Conservation (phyloP, 2,113 vertebrate genomes). For the Seriola quinqueradiata region DNA sequence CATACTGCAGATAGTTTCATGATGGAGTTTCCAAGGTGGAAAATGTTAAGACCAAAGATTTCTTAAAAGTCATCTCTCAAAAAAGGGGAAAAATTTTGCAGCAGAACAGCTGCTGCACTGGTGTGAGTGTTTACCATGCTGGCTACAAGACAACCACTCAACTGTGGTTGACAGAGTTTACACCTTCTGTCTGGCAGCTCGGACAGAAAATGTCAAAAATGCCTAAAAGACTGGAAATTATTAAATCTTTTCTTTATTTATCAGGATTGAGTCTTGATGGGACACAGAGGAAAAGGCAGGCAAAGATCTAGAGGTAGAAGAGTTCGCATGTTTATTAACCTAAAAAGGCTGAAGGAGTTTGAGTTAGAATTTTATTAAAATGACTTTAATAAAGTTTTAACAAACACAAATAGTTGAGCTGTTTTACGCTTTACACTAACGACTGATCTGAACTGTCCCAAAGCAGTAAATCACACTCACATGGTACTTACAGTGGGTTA, state of each 20-base stretch:
- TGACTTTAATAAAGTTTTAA: not conserved
- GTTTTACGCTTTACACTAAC: not conserved
- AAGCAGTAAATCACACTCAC: not conserved
- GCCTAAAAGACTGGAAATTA: not conserved
- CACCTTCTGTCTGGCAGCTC: not conserved
- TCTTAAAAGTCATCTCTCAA: not conserved
- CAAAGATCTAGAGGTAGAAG: not conserved
- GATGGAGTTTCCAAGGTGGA: constrained; percentile 34
- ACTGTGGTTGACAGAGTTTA: constrained; percentile 3
- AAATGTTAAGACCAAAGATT: constrained; percentile 23
- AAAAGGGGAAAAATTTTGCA: not conserved
- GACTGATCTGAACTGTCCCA: constrained; percentile 4
- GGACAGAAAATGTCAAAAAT: not conserved
- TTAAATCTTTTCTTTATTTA: not conserved
- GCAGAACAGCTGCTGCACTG: constrained; percentile 26
- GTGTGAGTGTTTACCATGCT: constrained; percentile 12
- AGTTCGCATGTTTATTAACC: not conserved
- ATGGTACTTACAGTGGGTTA: not conserved
- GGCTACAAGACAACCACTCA: constrained; percentile 1
- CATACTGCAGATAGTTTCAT: constrained; percentile 22
- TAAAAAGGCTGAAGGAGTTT: not conserved
- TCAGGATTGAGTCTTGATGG: not conserved
- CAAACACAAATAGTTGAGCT: not conserved
- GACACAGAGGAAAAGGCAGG: not conserved
- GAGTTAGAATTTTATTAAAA: not conserved